Evolutionary conservation across 2,888 invertebrate species (phyloP).

Genomic region (Onchidella celtica): DNA sequence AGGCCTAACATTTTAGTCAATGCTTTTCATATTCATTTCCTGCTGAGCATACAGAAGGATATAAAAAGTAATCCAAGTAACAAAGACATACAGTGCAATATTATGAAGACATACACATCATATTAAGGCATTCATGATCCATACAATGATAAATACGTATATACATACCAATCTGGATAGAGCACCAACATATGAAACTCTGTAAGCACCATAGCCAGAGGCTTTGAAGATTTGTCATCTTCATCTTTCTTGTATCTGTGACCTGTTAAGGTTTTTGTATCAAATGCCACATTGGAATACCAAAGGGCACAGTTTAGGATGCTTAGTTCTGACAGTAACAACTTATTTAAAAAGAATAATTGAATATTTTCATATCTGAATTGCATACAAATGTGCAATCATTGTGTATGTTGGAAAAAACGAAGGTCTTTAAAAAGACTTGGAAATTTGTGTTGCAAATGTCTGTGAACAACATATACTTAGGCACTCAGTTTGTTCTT

Average conservation of each 20-base stretch:
- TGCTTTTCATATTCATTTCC: background rate
- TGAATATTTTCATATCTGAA: too few species aligned
- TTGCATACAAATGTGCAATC: too few species aligned
- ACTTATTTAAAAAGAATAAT: too few species aligned
- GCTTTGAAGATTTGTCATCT: constrained; percentile 68
- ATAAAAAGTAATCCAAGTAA: background rate
- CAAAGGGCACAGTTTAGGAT: too few species aligned
- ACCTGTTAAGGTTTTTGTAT: constrained; percentile 7
- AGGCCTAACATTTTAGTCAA: background rate
- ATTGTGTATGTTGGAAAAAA: too few species aligned
- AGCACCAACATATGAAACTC: constrained; percentile 94
- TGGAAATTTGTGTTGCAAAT: too few species aligned
- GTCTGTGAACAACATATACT: too few species aligned
- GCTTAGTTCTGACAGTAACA: too few species aligned
- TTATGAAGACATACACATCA: background rate
- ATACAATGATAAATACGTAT: background rate
- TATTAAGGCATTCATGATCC: background rate
- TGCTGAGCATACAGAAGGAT: background rate
- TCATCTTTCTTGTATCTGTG: constrained; percentile 70
- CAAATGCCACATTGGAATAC: background rate
- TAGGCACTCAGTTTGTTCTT: too few species aligned
- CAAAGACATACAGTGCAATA: too few species aligned
- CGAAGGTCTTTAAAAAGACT: too few species aligned
- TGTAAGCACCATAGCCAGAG: constrained; percentile 90
- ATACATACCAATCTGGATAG: constrained; percentile 86